phyloP scores from a whole-genome alignment of 64 coral and sea anemone genomes.

The Exaiptasia diaphana region DNA sequence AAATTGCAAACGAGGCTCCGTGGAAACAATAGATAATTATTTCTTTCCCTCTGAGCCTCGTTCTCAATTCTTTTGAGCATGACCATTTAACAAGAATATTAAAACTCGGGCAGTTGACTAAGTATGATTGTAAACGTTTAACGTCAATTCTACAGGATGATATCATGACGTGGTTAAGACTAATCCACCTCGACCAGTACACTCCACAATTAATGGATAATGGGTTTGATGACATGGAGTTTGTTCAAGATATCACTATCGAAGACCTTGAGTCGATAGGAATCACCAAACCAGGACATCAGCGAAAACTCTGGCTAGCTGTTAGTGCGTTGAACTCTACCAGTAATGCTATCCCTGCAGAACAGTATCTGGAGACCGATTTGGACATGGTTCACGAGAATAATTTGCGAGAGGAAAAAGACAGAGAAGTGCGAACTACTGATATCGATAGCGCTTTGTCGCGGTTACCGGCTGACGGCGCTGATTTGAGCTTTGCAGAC shows the following conservation, averaged over 20 bases:
- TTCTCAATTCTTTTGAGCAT: too few relatives aligned
- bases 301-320: constrained; percentile 84
- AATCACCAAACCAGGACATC: constrained; percentile 82
- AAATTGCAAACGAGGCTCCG: too few relatives aligned
- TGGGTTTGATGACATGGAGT: constrained; percentile 96
- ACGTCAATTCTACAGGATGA: constrained; percentile 59
- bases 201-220: constrained; percentile 87
- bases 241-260: constrained; percentile 79
- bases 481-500: neutral
- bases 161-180: constrained; percentile 80
- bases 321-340: constrained; percentile 32
- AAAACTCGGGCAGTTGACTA: too few relatives aligned
- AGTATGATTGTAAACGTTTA: too few relatives aligned
- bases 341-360: neutral
- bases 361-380: neutral
- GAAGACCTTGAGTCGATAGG: constrained; percentile 88
- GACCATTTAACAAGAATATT: too few relatives aligned
- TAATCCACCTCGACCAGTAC: constrained; percentile 83
- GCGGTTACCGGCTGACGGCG: neutral
- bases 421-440: neutral
- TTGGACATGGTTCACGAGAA: neutral
- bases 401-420: neutral
- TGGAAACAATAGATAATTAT: too few relatives aligned
- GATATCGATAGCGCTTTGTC: constrained; percentile 14
- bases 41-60: too few relatives aligned